A percentile compares a stretch with the other conserved stretches of the same genome.
Conservation (phyloP, 1,140 invertebrate species). For the Octopus bimaculoides region DNA sequence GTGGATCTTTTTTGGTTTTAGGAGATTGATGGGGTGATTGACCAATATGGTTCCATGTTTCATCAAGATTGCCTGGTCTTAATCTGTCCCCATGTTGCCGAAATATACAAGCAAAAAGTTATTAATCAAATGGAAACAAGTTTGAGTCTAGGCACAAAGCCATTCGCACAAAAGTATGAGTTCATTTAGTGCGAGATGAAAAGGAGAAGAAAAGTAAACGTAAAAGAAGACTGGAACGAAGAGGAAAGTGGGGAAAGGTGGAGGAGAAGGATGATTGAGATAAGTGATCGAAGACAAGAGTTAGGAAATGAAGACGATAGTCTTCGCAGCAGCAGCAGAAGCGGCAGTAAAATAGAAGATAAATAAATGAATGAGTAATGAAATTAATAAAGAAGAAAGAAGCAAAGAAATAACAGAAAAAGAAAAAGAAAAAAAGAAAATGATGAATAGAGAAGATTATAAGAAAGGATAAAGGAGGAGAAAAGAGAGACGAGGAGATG, state of each 20-base stretch:
- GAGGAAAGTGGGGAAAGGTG: slow-evolving; percentile 10
- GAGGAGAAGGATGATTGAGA: slow-evolving; percentile 4
- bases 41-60: too few relatives aligned
- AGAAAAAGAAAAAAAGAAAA: slow-evolving; percentile 10
- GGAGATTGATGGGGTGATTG: too few relatives aligned
- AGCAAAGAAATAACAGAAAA: neutral
- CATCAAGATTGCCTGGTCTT: too few relatives aligned
- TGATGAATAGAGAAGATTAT: neutral
- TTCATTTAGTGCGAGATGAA: neutral
- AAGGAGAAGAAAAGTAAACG: slow-evolving; percentile 12
- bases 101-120: too few relatives aligned
- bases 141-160: too few relatives aligned
- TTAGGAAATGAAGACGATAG: neutral
- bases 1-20: too few relatives aligned
- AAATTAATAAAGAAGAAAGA: slow-evolving; percentile 1
- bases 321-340: too few relatives aligned
- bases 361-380: neutral
- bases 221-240: slow-evolving; percentile 15
- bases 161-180: neutral
- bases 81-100: too few relatives aligned
- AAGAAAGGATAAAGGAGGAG: slow-evolving; percentile 5
- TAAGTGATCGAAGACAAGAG: slow-evolving; percentile 12
- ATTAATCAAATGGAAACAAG: too few relatives aligned
- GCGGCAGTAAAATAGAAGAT: neutral
- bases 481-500: neutral